phyloP scores from a whole-genome alignment of 2,113 vertebrate species.

The Phylloscopus whistleri region DNA sequence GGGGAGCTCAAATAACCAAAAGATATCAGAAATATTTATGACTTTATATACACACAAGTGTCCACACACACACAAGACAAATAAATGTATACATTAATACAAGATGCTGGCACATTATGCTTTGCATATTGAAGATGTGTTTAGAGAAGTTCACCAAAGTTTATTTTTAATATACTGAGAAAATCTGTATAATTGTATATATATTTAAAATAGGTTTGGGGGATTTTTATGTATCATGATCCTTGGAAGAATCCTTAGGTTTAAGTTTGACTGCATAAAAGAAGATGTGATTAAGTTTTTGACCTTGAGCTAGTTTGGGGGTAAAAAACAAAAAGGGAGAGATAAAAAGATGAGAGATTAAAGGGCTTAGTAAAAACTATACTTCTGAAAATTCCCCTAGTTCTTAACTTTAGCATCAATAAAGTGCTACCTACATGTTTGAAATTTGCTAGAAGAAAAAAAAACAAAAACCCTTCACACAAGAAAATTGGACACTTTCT shows the following conservation, averaged over 20 bases:
- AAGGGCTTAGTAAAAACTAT: background rate
- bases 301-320: background rate
- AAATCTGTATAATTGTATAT: background rate
- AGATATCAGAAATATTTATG: background rate
- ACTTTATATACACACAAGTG: background rate
- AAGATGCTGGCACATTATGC: background rate
- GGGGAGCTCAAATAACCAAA: background rate
- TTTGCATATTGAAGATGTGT: background rate
- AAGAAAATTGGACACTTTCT: background rate
- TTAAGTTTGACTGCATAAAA: background rate
- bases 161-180: background rate
- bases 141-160: background rate
- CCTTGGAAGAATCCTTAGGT: background rate
- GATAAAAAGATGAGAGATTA: background rate
- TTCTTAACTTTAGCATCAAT: background rate
- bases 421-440: background rate
- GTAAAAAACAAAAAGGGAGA: accelerated
- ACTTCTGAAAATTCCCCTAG: background rate
- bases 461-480: background rate
- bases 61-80: background rate
- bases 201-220: background rate
- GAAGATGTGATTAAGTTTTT: background rate
- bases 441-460: background rate
- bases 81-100: background rate
- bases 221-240: background rate